Conservation (phyloP, 1,140 invertebrate species). For the Aphaenogaster rudis region DNA sequence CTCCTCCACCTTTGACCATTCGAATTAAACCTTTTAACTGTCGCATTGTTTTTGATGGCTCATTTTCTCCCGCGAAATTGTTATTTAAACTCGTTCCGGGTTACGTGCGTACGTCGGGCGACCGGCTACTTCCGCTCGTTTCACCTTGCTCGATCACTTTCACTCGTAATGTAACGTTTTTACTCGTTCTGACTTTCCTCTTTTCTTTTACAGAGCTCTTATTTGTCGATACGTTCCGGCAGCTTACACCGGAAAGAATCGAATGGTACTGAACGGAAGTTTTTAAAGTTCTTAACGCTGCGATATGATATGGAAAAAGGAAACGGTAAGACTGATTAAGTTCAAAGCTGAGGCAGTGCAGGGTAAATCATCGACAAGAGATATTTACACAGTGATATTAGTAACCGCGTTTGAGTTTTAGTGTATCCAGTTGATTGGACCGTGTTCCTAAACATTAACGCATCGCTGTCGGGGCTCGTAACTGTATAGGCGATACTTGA, state of each 20-base stretch:
- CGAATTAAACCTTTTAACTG: constrained; percentile 79
- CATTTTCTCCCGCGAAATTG: constrained; percentile 81
- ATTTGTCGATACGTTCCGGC: neutral
- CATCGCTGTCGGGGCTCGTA: neutral
- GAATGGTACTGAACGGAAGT: neutral
- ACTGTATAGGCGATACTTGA: constrained; percentile 24
- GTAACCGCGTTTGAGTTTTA: constrained; percentile 14
- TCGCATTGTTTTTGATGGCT: constrained; percentile 82
- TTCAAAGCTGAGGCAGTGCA: neutral
- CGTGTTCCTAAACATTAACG: constrained; percentile 30
- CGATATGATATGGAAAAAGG: neutral
- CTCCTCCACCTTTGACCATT: constrained; percentile 74
- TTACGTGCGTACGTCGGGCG: constrained; percentile 11
- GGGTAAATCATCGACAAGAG: neutral
- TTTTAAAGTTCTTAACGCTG: neutral
- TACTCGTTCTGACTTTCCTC: neutral
- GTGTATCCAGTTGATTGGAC: constrained; percentile 25
- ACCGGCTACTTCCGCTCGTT: constrained; percentile 38
- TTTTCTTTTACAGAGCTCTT: neutral
- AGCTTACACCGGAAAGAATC: neutral
- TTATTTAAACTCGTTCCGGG: constrained; percentile 79
- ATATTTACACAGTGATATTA: constrained; percentile 3
- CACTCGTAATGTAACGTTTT: constrained; percentile 3
- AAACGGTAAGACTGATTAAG: neutral
- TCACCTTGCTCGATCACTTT: constrained; percentile 54